Evolutionary conservation across 2,797 vertebrate species (phyloP), one percentile per base, ranked within the genome.

Genomic region (Sebastes iracundus): DNA sequence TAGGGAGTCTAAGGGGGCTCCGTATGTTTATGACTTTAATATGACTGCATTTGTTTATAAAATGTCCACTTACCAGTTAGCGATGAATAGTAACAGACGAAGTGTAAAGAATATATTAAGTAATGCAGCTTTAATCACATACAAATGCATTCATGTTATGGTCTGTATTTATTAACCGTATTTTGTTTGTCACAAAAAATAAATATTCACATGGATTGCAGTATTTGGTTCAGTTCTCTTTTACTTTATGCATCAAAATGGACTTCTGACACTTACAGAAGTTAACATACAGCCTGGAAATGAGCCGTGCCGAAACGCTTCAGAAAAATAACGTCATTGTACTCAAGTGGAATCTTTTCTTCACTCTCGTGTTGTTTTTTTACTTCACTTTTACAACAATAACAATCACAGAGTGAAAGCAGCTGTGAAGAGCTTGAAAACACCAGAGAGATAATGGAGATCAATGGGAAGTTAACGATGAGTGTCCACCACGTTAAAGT

Each of bases 391-490:
- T n/a, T 1, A 13, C 42, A 58, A 58, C 60, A 16, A 12, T 14
- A 20, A 83, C 73, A 70, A 75, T 52, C 14, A 8, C 11, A 25
- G 56, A 28, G 58, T n/a, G 76, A 38, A 68, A 23, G 78, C 32
- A 49, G 65, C 75, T 49, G 77, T 38, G 72, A 68, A 78, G 71
- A 79, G 69, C 56, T 64, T 58, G 81, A 79, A 80, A 71, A 38
- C 52, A 14, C 59, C 28, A 18, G 16, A 72, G 33, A 75, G 35
- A 61, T 78, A 87, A 91, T 74, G 75, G 75, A 80, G 88, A 81
- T 23, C n/a, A 84, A 91, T 68, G 87, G 75, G 77, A 62, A 16
- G 63, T 72, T 93, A 90, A 90, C 72, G 82, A 92, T 30, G 78
- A 91, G 65, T 67, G 52, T 64, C 56, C 75, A 6, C 56, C 30